A percentile compares a stretch with the other conserved stretches of the same genome.
These are phyloP conservation scores for Dolichopus griseipennis DNA, from an alignment of 2,888 invertebrate genomes.

Conservation along the genomic window DNA sequence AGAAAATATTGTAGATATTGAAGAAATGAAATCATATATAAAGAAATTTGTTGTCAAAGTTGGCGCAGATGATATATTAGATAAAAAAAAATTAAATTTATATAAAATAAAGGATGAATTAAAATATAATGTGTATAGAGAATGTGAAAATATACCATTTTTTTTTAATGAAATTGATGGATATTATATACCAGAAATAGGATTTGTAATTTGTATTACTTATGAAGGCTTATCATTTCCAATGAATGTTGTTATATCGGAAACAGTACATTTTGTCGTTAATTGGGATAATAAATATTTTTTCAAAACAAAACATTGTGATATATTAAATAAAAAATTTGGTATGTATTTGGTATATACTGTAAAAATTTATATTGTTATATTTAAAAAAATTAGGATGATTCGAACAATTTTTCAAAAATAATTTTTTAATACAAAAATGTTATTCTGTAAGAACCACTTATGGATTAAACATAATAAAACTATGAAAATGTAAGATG, in stretches of 20 bases:
- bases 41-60: conserved; percentile 21
- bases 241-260: not conserved
- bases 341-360: too few species aligned
- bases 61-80: conserved; percentile 21
- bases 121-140: conserved; percentile 14
- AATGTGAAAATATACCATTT: conserved; percentile 11
- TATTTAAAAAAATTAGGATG: too few species aligned
- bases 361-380: too few species aligned
- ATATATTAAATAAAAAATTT: conserved; percentile 62
- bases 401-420: too few species aligned
- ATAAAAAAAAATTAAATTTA: conserved; percentile 19
- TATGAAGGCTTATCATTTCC: not conserved
- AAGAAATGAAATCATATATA: not conserved
- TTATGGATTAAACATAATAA: too few species aligned
- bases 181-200: conserved; percentile 23
- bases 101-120: conserved; percentile 15
- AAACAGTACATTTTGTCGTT: not conserved
- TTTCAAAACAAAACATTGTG: conserved; percentile 41
- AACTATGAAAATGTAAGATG: too few species aligned
- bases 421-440: too few species aligned
- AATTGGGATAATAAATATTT: conserved; percentile 32
- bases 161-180: conserved; percentile 13
- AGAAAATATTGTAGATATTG: conserved; percentile 17
- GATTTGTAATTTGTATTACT: conserved; percentile 20
- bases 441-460: too few species aligned